phyloP scores from a whole-genome alignment of 1,140 invertebrate species.

The Ladona fulva region DNA sequence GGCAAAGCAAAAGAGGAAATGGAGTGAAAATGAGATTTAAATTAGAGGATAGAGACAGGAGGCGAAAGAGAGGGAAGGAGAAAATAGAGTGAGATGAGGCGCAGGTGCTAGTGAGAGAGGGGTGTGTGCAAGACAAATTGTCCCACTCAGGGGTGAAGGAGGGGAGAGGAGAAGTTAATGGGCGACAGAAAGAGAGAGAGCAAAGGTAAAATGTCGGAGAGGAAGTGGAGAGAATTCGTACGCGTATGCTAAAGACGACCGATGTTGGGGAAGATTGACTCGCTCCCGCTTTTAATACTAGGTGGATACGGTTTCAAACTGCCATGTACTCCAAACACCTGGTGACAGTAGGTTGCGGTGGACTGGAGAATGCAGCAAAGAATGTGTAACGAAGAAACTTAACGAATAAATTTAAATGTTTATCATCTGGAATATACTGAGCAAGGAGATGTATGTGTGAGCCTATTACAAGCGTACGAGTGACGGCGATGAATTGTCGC shows the following conservation, averaged over 20 bases:
- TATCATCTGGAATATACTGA: too few species aligned
- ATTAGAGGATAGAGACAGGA: neutral
- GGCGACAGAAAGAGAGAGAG: neutral
- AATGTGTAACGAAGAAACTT: too few species aligned
- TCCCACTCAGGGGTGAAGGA: neutral
- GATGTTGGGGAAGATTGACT: neutral
- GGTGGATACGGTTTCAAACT: neutral
- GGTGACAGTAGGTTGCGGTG: neutral
- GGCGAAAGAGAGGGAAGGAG: neutral
- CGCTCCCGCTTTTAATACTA: neutral
- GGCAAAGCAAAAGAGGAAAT: too few species aligned
- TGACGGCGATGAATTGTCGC: too few species aligned
- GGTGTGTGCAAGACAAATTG: conserved; percentile 8
- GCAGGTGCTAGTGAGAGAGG: neutral
- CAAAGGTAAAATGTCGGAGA: neutral
- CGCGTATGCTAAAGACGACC: neutral
- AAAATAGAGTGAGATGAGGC: neutral
- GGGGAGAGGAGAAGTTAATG: neutral
- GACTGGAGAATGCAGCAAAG: too few species aligned
- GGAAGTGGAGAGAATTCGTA: neutral
- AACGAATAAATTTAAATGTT: too few species aligned
- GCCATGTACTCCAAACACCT: neutral
- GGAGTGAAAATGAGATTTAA: too few species aligned
- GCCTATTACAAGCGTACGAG: too few species aligned
- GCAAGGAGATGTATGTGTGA: too few species aligned